Evolutionary conservation across 1,140 invertebrate genomes (phyloP), one percentile per base, ranked within the genome.

Genomic region (Zaprionus davidi): DNA sequence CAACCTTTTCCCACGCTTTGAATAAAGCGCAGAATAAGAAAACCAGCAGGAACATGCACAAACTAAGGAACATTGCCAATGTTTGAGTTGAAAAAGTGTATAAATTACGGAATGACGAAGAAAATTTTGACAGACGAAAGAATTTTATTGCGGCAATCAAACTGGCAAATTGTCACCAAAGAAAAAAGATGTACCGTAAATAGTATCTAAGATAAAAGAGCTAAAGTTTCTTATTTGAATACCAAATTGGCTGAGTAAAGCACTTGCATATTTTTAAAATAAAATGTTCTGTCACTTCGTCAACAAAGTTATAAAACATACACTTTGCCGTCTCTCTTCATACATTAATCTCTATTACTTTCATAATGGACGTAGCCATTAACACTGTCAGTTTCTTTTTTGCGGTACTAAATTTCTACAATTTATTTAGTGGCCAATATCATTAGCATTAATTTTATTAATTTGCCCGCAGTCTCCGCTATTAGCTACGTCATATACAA

Each of bases 371-470:
- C 22, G 5, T 24, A 13, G 20, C 13, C 49, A 51, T 53, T 51
- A 51, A 51, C 22, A 13, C 46, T 51, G 46, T 13, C 46, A 51
- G 20, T 51, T 51, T 31, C 13, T 15, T 31, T 56, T 55, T 56
- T 65, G 17, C 17, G 34, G 36, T 34, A 58, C 20, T 66, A 38
- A 44, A 58, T 58, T 67, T 58, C 9, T 5, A 20, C 41, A 17
- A 46, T 58, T 58, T 62, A 56, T 69, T 56, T 60, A 59, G 59
- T 66, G 38, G 36, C 28, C 74, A 72, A 77, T 62, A 62, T 73
- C 63, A 73, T 77, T 77, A 77, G 62, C 74, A 67, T 77, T 67
- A 67, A 76, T 76, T 76, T 72, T 65, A 72, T 75, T 75, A 75
- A 75, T 75, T 71, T 71, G 41, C 11, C 66, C 15, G 24, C 12